Conservation (phyloP, 2,797 vertebrate genomes). For the Tapera naevia region DNA sequence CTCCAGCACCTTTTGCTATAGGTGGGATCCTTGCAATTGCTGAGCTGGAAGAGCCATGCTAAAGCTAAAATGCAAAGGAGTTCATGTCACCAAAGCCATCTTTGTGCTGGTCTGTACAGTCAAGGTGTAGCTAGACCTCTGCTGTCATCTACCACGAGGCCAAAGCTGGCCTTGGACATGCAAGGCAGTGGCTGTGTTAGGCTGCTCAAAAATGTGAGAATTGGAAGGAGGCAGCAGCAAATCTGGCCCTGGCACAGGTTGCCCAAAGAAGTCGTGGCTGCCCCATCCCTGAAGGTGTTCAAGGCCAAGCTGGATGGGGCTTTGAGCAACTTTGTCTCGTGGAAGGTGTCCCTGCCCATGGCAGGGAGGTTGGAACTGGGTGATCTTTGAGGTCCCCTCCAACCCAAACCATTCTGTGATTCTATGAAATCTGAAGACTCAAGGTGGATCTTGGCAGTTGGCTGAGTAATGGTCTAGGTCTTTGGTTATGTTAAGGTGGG, state of each 20-base stretch:
- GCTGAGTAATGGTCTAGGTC: background rate
- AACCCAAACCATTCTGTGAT: no score
- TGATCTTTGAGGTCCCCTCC: no score
- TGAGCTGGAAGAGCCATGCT: background rate
- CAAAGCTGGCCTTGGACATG: background rate
- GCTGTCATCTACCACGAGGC: background rate
- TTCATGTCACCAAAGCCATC: background rate
- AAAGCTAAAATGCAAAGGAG: background rate
- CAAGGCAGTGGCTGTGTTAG: background rate
- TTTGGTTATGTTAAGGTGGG: fast-evolving
- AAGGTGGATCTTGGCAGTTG: background rate
- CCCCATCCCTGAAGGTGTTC: no score
- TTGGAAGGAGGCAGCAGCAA: background rate
- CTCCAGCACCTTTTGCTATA: background rate
- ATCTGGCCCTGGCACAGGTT: background rate
- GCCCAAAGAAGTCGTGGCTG: no score
- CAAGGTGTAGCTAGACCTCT: background rate
- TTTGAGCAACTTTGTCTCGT: no score
- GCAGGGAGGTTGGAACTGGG: no score
- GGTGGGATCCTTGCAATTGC: background rate
- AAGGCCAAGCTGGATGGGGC: no score
- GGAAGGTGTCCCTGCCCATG: no score
- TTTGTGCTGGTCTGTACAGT: background rate
- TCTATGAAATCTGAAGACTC: background rate
- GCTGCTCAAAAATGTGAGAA: background rate